A percentile compares a stretch with the other conserved stretches of the same genome.
Conservation (phyloP, 2,113 vertebrate species). For the Rhinolophus ferrumequinum region DNA sequence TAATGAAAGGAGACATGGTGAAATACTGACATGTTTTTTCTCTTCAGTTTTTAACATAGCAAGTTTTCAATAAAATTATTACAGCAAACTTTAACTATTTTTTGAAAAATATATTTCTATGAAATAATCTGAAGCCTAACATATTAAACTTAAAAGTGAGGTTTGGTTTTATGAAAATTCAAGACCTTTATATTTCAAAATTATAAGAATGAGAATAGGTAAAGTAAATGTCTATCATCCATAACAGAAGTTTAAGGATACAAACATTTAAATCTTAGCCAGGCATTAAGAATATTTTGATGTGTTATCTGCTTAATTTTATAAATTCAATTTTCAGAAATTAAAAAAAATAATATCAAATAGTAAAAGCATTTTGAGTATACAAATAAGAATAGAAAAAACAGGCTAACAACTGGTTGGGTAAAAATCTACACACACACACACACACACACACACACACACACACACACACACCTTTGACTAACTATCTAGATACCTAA, state of each 20-base stretch:
- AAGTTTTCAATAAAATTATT: conserved; percentile 38
- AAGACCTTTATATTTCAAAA: conserved; percentile 3
- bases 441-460: fast-evolving
- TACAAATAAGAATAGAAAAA: not conserved
- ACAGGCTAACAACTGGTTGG: not conserved
- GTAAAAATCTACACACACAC: not conserved
- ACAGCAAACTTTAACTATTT: not conserved
- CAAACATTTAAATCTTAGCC: not conserved
- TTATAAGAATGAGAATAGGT: not conserved
- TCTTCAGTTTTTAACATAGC: not conserved
- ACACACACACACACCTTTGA: not conserved
- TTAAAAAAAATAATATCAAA: not conserved
- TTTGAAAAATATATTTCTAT: not conserved
- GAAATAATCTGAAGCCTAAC: not conserved
- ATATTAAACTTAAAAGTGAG: not conserved
- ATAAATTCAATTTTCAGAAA: not conserved
- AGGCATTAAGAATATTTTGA: not conserved
- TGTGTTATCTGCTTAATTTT: not conserved
- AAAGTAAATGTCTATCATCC: not conserved
- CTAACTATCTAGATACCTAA: not conserved
- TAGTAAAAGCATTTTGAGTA: not conserved
- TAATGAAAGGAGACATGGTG: conserved; percentile 33
- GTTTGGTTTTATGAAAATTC: not conserved
- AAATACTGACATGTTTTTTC: conserved; percentile 45
- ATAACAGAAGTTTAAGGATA: not conserved